phyloP scores from a whole-genome alignment of 2,888 invertebrate genomes.

The Vanessa cardui region DNA sequence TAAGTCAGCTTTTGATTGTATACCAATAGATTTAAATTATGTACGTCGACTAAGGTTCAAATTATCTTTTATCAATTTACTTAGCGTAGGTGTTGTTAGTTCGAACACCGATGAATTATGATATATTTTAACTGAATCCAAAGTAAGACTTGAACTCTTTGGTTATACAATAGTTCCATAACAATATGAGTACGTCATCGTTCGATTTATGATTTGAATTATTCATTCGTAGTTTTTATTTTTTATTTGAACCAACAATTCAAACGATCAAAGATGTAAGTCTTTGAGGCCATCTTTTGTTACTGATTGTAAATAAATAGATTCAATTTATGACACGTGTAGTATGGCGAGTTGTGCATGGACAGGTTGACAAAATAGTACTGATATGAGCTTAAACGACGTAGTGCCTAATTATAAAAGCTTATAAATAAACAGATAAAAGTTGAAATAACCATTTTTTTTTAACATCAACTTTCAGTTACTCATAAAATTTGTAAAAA shows the following conservation, averaged over 20 bases:
- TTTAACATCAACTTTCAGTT: background rate
- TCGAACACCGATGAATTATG: background rate
- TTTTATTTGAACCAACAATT: slow-evolving; percentile 13
- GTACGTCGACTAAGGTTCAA: slow-evolving; percentile 34
- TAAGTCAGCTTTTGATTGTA: slow-evolving; percentile 56
- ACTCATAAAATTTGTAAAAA: background rate
- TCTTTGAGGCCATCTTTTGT: slow-evolving; percentile 40
- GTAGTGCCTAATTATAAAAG: slow-evolving; percentile 85
- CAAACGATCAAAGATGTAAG: slow-evolving; percentile 21
- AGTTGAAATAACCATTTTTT: slow-evolving; percentile 49
- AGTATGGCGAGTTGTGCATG: slow-evolving; percentile 76
- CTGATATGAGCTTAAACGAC: slow-evolving; percentile 86
- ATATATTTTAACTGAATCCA: background rate
- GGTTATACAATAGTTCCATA: background rate
- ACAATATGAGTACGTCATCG: too few relatives aligned
- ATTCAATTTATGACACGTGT: slow-evolving; percentile 72
- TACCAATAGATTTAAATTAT: slow-evolving; percentile 50
- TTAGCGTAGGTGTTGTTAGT: slow-evolving; percentile 25
- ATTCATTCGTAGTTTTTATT: background rate
- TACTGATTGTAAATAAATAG: slow-evolving; percentile 65
- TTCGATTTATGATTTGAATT: too few relatives aligned
- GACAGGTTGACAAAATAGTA: slow-evolving; percentile 79
- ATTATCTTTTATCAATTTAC: slow-evolving; percentile 30
- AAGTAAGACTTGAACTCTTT: background rate
- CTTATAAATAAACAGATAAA: slow-evolving; percentile 69